Conservation (phyloP, 2,888 invertebrate species). For the Drosophila colorata region DNA sequence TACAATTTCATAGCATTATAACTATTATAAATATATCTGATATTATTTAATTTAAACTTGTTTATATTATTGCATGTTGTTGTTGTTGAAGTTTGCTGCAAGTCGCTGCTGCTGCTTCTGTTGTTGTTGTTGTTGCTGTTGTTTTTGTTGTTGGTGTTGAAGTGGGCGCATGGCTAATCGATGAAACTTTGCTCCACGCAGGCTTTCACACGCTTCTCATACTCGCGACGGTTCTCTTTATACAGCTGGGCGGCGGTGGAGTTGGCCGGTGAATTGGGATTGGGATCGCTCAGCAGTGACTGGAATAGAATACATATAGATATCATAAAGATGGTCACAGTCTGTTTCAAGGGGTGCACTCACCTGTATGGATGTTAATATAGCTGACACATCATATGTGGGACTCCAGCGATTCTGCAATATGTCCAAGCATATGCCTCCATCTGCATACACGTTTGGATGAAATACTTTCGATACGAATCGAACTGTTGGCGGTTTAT, state of each 20-base stretch:
- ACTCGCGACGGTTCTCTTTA: slow-evolving; percentile 99
- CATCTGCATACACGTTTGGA: slow-evolving; percentile 99
- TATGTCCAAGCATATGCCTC: slow-evolving; percentile 99
- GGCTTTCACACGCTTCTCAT: slow-evolving; percentile 99
- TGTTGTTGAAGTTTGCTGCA: slow-evolving; percentile 49
- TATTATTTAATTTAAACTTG: slow-evolving; percentile 74
- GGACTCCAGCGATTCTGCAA: slow-evolving; percentile 99
- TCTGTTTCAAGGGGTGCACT: neutral
- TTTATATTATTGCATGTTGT: slow-evolving; percentile 75
- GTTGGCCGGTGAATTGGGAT: slow-evolving; percentile 99
- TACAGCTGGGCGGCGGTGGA: slow-evolving; percentile 99
- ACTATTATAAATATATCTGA: slow-evolving; percentile 75
- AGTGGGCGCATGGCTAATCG: slow-evolving; percentile 89
- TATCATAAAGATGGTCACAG: no score
- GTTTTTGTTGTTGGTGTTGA: slow-evolving; percentile 46
- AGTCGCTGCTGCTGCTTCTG: slow-evolving; percentile 33
- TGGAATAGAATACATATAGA: slow-evolving; percentile 81
- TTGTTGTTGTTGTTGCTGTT: slow-evolving; percentile 40
- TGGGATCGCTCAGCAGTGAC: slow-evolving; percentile 99
- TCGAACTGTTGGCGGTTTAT: slow-evolving; percentile 99
- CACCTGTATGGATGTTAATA: slow-evolving; percentile 99
- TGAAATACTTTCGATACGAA: slow-evolving; percentile 99
- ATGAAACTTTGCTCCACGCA: slow-evolving; percentile 99
- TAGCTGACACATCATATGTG: slow-evolving; percentile 99
- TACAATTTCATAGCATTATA: slow-evolving; percentile 77